These are phyloP conservation scores for Cheirogaleus major DNA, from an alignment of 2,797 vertebrate species.

Conservation along the genomic window DNA sequence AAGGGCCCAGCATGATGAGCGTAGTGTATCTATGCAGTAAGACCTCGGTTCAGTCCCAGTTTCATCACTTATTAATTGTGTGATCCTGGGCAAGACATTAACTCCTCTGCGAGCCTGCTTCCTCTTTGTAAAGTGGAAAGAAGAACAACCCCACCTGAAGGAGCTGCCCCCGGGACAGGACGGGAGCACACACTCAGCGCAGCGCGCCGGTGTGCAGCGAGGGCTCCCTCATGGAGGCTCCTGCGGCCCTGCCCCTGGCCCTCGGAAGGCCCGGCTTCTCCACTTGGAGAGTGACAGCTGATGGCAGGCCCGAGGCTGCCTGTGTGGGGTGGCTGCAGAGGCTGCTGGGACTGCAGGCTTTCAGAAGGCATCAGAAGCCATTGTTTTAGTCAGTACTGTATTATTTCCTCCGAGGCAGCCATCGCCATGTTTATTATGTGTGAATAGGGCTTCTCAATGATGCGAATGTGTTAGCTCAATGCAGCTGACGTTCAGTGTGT, in stretches of 20 bases:
- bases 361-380: conserved; percentile 60
- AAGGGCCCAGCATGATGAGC: not conserved
- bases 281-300: not conserved
- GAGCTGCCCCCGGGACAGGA: not conserved
- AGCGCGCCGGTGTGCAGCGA: not conserved
- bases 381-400: conserved; percentile 81
- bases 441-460: conserved; percentile 82
- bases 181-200: not conserved
- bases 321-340: fast-evolving
- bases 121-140: not conserved
- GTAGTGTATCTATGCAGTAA: fast-evolving
- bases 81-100: not conserved
- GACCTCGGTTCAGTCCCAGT: not conserved
- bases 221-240: not conserved
- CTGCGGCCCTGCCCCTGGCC: fast-evolving
- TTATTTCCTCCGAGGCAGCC: conserved; percentile 66
- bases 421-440: conserved; percentile 77
- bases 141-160: not conserved
- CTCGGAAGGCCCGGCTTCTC: fast-evolving
- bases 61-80: not conserved
- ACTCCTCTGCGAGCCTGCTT: not conserved
- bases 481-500: conserved; percentile 59
- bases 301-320: not conserved
- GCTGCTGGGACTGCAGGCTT: not conserved
- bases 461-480: conserved; percentile 67